A percentile compares a stretch with the other conserved stretches of the same genome.
Evolutionary conservation across 2,797 vertebrate species (phyloP).

Genomic region (Ispidina picta): DNA sequence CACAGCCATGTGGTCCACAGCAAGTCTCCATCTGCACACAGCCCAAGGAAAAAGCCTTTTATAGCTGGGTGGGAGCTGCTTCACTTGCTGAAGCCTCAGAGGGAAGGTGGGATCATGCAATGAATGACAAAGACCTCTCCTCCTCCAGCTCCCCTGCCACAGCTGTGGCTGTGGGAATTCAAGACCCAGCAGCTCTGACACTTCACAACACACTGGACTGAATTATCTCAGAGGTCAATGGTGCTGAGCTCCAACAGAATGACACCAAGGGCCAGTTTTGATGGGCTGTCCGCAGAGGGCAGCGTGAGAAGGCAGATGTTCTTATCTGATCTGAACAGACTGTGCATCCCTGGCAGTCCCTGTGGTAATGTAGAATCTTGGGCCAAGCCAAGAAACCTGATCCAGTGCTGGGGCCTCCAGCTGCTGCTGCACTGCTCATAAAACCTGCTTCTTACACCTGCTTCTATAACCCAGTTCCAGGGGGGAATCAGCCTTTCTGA

Average conservation of each 20-base stretch:
- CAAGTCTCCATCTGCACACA: neutral
- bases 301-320: neutral
- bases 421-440: neutral
- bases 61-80: neutral
- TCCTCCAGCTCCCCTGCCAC: accelerated
- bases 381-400: neutral
- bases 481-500: neutral
- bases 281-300: accelerated
- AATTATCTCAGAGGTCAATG: neutral
- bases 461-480: neutral
- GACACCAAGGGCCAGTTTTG: neutral
- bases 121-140: neutral
- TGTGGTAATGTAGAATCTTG: neutral
- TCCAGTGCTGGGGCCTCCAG: neutral
- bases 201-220: neutral
- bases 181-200: neutral
- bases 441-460: neutral
- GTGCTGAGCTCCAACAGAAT: neutral
- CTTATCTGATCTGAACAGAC: neutral
- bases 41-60: neutral
- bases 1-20: neutral
- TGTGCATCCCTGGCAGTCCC: accelerated
- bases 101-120: neutral
- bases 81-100: neutral
- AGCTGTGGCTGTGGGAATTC: neutral